Percentiles rank a stretch among this genome's conserved stretches.
Conservation (phyloP, 1,140 invertebrate genomes). For the Euwallacea fornicatus region DNA sequence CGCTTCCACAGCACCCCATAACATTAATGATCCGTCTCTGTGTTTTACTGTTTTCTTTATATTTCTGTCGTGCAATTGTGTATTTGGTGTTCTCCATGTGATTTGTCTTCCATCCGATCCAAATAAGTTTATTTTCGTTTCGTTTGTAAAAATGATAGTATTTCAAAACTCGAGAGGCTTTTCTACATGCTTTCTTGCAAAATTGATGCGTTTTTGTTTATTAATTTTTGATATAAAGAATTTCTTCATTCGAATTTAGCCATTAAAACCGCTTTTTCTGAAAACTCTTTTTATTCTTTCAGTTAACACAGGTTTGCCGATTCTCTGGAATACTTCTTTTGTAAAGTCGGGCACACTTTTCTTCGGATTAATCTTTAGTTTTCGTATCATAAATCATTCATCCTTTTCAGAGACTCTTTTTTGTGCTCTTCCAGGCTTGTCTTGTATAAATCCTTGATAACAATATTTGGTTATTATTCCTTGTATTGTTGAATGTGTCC, state of each 20-base stretch:
- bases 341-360: neutral
- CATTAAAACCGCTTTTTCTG: too few relatives aligned
- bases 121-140: neutral
- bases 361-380: neutral
- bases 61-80: too few relatives aligned
- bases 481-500: neutral
- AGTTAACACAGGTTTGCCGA: too few relatives aligned
- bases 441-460: neutral
- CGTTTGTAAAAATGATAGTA: neutral
- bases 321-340: too few relatives aligned
- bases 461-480: too few relatives aligned
- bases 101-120: too few relatives aligned
- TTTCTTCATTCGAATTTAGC: neutral
- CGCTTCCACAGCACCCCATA: neutral
- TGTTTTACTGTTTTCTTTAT: neutral
- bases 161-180: neutral
- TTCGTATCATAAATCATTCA: neutral
- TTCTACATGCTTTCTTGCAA: neutral
- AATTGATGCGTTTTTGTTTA: neutral
- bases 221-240: neutral
- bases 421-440: neutral
- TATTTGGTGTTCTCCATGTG: too few relatives aligned
- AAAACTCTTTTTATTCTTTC: too few relatives aligned
- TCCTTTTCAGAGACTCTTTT: neutral
- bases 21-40: neutral